A percentile compares a stretch with the other conserved stretches of the same genome.
These are phyloP conservation scores for Cephus spinipes DNA, from an alignment of 2,888 invertebrate genomes.

Conservation along the genomic window DNA sequence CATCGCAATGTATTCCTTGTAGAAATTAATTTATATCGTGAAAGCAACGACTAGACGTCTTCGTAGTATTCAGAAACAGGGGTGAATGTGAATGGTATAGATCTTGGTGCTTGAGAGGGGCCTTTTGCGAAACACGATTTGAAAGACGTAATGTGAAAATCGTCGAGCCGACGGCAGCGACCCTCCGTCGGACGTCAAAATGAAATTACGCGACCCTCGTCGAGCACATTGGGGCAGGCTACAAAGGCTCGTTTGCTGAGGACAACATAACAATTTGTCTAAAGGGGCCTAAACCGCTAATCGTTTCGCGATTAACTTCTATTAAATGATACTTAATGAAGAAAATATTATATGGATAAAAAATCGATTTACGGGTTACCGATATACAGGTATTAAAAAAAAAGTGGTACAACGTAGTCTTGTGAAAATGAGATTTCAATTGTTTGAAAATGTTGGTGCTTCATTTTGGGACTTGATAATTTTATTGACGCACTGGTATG, in stretches of 20 bases:
- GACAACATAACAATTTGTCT: constrained; percentile 58
- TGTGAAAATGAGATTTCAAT: neutral
- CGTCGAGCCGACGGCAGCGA: constrained; percentile 57
- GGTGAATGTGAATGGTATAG: neutral
- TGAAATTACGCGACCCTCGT: constrained; percentile 66
- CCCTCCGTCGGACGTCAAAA: constrained; percentile 66
- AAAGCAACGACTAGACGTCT: neutral
- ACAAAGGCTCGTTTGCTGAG: constrained; percentile 57
- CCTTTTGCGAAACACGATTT: constrained; percentile 54
- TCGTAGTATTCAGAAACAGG: neutral
- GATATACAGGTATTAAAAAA: neutral
- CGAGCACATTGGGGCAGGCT: constrained; percentile 38
- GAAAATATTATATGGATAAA: neutral
- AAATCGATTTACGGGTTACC: neutral
- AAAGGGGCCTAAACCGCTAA: constrained; percentile 63
- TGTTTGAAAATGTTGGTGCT: neutral
- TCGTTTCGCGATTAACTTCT: constrained; percentile 63
- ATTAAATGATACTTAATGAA: constrained; percentile 63
- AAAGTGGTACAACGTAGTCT: neutral
- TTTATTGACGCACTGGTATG: neutral
- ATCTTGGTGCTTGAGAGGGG: constrained; percentile 18
- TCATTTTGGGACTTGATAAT: neutral
- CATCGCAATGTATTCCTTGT: neutral
- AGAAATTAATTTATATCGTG: neutral
- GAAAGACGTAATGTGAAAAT: constrained; percentile 66